Evolutionary conservation across 2,113 vertebrate species (phyloP), one percentile per base, ranked within the genome.

Genomic region (Aviceda subcristata): DNA sequence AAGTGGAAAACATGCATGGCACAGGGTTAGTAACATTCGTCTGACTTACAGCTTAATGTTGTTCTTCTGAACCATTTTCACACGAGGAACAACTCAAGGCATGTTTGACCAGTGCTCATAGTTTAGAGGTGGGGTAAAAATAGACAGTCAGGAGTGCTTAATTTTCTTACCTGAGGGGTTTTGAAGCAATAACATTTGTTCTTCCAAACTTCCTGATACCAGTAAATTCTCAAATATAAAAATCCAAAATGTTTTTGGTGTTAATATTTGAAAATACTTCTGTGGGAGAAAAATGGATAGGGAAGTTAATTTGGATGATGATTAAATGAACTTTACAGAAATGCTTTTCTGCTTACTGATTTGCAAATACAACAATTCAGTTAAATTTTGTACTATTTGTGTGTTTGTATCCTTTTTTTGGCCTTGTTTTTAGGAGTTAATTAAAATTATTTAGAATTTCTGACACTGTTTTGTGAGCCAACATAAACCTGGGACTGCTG

Each of bases 1-100:
- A 99, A 95, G 98, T 98, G 55, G 99, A 99, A 96, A 98, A 97
- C 92, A 98, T 98, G 98, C 99, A 99, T 7, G 98, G 97, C 90
- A 97, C 98, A 19, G 99, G 99, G 99, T 99, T 88, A 91, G 98
- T 94, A 69, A 51, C 19, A 14, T 72, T 59, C 21, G 76, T 80
- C 51, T 75, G 26, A 48, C 18, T 83, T 66, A 32, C 9, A 55
- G 71, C 20, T 86, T 51, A 6, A 6, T 5, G 12, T n/a, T 30
- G 10, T 50, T 72, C 16, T 76, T 90, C 26, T 63, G 59, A 88
- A 38, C 20, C 27, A 22, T 59, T 73, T 90, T 68, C 34, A 26
- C 38, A 34, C 11, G 22, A 38, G 39, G 9, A 16, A 66, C 41
- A 66, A 22, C 22, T 36, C 27, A 30, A 29, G 16, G 45, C 15